Evolutionary conservation across 1,140 invertebrate genomes (phyloP).

Genomic region (Periplaneta americana): DNA sequence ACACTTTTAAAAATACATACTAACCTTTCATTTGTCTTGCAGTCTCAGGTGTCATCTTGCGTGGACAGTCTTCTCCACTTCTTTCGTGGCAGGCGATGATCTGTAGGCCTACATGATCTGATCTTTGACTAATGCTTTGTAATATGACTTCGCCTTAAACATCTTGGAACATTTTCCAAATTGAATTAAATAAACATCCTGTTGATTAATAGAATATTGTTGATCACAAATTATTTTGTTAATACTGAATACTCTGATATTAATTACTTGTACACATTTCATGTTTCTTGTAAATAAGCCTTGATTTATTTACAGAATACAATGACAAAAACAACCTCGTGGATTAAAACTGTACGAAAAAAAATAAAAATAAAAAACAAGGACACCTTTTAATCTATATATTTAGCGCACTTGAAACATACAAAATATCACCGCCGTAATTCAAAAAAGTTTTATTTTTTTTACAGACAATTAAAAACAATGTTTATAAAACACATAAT

Average conservation of each 20-base stretch:
- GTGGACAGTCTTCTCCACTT: no score
- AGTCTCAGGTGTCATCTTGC: no score
- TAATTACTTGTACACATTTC: background rate
- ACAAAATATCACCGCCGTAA: background rate
- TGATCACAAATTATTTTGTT: no score
- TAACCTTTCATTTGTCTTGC: no score
- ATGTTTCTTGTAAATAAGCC: slow-evolving; percentile 7
- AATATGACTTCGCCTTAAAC: no score
- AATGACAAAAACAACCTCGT: background rate
- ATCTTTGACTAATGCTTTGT: no score
- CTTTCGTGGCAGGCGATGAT: no score
- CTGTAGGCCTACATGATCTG: no score
- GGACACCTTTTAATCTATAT: background rate
- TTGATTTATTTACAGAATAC: slow-evolving; percentile 10
- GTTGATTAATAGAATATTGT: no score
- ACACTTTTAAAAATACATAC: no score
- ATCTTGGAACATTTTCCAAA: no score
- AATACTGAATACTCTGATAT: background rate
- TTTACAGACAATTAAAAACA: slow-evolving; percentile 11
- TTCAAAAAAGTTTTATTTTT: background rate
- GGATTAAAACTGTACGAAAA: background rate
- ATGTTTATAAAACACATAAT: slow-evolving; percentile 6
- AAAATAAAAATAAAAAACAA: slow-evolving; percentile 6
- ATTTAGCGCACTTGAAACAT: background rate
- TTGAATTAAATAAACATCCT: no score